phyloP scores from a whole-genome alignment of 2,797 vertebrate genomes.

The Orestias chungarensis region DNA sequence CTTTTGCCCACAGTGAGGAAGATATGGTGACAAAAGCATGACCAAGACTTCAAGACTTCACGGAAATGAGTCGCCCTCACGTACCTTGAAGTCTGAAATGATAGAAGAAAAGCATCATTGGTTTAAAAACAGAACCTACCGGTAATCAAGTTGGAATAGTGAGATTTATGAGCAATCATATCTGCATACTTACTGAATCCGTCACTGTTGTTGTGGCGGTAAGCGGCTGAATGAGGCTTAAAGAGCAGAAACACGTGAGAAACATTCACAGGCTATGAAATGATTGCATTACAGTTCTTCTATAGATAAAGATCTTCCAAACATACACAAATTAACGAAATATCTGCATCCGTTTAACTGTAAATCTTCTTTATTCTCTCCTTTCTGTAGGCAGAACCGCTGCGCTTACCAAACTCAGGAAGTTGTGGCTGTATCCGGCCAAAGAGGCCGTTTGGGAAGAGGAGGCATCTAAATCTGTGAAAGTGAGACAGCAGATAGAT shows the following conservation, averaged over 20 bases:
- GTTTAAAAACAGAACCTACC: background rate
- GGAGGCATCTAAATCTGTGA: slow-evolving; percentile 78
- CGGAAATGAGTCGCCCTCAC: slow-evolving; percentile 13
- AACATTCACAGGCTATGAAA: background rate
- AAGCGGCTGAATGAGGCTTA: slow-evolving; percentile 88
- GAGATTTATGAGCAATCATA: background rate
- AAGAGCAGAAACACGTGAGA: slow-evolving; percentile 21
- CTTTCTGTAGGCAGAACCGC: background rate
- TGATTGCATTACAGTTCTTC: background rate
- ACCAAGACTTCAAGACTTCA: background rate
- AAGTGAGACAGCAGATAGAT: slow-evolving; percentile 44
- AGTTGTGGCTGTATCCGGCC: slow-evolving; percentile 85
- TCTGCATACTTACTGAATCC: slow-evolving; percentile 77
- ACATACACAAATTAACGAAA: background rate
- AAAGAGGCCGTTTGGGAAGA: slow-evolving; percentile 88
- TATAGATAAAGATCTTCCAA: background rate
- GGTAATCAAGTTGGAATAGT: background rate
- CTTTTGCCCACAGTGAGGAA: slow-evolving; percentile 17
- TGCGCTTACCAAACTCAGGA: slow-evolving; percentile 85
- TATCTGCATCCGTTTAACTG: too few relatives aligned
- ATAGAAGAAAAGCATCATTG: background rate
- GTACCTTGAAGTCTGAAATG: slow-evolving; percentile 69
- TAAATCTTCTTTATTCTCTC: too few relatives aligned
- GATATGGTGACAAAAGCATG: slow-evolving; percentile 5
- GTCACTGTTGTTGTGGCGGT: slow-evolving; percentile 84